Evolutionary conservation across 2,888 invertebrate species (phyloP), one percentile per base, ranked within the genome.

Genomic region (Mamestra brassicae): DNA sequence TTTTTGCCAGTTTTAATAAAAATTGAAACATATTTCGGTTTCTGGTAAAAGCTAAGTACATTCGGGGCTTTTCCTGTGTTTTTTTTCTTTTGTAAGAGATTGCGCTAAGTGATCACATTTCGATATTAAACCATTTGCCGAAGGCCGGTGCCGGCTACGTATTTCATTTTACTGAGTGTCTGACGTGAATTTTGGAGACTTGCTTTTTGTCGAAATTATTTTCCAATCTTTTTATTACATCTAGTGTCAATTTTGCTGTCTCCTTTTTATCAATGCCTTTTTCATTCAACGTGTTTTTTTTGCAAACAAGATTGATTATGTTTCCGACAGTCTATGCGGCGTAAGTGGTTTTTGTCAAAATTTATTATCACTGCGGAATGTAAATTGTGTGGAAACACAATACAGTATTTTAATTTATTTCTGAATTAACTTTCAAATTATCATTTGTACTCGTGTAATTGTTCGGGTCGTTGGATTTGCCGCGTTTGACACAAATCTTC

Each of bases 31-130:
- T 95, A 94, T 94, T 95, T 94, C 90, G 93, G 93, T 94, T 93
- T 93, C 91, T 93, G 93, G 92, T 94, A 93, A 94, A 95, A 94
- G 93, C 94, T 94, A 94, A 93, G 94, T 94, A 95, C 93, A 92
- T 94, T 94, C 88, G 90, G 90, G 89, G 91, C 88, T 92, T 92
- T 92, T 92, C 93, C 94, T 92, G 91, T 93, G 92, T 93, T 95
- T 93, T 94, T 94, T 94, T 94, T 94, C 94, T 95, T 52, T 96
- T 95, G 95, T 95, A 94, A 94, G 95, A 96, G 96, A 96, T 96
- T 96, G 95, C 95, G 95, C 96, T 96, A 96, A 96, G 96, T 96
- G 96, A 96, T 96, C 96, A 96, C 96, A 96, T 96, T 96, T 96
- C 96, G 96, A 96, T 96, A 96, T 96, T 96, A 96, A 96, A 95